Evolutionary conservation across 2,113 vertebrate genomes (phyloP).

Genomic region (Mirza zaza): DNA sequence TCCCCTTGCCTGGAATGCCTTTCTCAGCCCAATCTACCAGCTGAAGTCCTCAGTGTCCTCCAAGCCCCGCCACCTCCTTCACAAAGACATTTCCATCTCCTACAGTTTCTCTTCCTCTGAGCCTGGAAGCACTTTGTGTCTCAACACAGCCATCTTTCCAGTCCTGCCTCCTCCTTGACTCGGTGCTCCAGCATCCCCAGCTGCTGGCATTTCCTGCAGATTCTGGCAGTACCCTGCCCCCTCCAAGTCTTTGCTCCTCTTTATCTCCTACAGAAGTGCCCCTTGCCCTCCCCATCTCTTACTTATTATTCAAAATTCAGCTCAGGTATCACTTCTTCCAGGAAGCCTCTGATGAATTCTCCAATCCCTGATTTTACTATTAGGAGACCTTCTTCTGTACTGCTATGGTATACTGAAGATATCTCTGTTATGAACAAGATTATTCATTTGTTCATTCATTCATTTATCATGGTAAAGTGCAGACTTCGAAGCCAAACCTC

Average conservation of each 20-base stretch:
- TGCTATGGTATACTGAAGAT: not conserved
- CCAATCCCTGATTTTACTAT: not conserved
- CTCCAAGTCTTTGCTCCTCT: not conserved
- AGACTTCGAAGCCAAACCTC: not conserved
- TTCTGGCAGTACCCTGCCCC: not conserved
- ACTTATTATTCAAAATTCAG: not conserved
- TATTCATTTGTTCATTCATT: not conserved
- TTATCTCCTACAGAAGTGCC: not conserved
- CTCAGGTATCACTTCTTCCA: not conserved
- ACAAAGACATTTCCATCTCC: constrained; percentile 53
- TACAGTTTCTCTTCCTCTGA: not conserved
- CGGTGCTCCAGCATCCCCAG: not conserved
- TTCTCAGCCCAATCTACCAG: constrained; percentile 36
- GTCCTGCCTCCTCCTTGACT: not conserved
- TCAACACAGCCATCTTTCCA: not conserved
- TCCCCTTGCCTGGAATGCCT: constrained; percentile 25
- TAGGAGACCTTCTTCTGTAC: not conserved
- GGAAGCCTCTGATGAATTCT: not conserved
- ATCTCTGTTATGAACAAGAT: not conserved
- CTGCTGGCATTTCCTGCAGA: not conserved
- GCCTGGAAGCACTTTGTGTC: not conserved
- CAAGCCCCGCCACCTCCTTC: constrained; percentile 21
- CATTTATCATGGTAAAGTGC: not conserved
- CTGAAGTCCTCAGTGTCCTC: constrained; percentile 22
- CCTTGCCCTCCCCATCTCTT: not conserved